Evolutionary conservation across 1,140 invertebrate species (phyloP).

Genomic region (Drosophila bocki): DNA sequence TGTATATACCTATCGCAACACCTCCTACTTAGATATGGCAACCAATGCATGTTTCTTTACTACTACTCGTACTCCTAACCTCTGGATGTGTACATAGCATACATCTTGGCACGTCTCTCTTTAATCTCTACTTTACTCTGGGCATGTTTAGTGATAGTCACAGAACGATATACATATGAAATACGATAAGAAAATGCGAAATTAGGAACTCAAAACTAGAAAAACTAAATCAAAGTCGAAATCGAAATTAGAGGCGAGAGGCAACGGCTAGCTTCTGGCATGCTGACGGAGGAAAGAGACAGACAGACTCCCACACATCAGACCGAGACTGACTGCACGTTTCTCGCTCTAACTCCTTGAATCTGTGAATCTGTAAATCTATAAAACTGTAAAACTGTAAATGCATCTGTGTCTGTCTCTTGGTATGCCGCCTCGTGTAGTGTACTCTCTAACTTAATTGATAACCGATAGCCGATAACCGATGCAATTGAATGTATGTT

Average conservation of each 20-base stretch:
- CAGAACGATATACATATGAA: slow-evolving; percentile 32
- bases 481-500: slow-evolving; percentile 45
- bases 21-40: slow-evolving; percentile 51
- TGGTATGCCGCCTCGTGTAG: slow-evolving; percentile 42
- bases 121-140: slow-evolving; percentile 47
- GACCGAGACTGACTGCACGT: slow-evolving; percentile 41
- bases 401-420: slow-evolving; percentile 47
- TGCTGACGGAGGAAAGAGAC: slow-evolving; percentile 17
- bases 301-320: slow-evolving; percentile 23
- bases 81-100: slow-evolving; percentile 47
- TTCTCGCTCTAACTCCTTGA: slow-evolving; percentile 12
- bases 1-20: slow-evolving; percentile 54
- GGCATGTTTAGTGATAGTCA: slow-evolving; percentile 68
- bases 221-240: background rate
- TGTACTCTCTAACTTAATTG: slow-evolving; percentile 19
- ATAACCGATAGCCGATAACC: slow-evolving; percentile 8
- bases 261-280: slow-evolving; percentile 16
- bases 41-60: slow-evolving; percentile 71
- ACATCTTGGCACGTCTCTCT: slow-evolving; percentile 55
- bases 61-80: slow-evolving; percentile 38
- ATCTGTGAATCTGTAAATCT: slow-evolving; percentile 9
- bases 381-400: background rate
- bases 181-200: background rate
- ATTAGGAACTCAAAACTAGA: slow-evolving; percentile 1
- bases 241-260: slow-evolving; percentile 13